Evolutionary conservation across 2,113 vertebrate genomes (phyloP).

Genomic region (Colinus virginianus): DNA sequence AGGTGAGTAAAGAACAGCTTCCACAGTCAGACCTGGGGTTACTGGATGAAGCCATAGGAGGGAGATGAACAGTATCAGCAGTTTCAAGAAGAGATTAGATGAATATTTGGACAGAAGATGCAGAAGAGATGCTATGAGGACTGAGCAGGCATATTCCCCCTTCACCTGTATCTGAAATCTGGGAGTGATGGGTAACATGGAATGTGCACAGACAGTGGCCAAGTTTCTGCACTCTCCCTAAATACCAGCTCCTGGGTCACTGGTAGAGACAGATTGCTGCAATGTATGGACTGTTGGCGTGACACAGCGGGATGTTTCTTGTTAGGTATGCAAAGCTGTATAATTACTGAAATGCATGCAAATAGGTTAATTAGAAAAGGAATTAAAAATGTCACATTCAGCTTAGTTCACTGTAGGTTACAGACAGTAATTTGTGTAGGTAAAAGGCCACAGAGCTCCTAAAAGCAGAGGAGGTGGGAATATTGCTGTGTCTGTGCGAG

Average conservation of each 20-base stretch:
- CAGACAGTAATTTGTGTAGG: conserved; percentile 5
- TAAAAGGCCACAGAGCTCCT: background rate
- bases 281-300: accelerated
- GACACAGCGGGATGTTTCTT: background rate
- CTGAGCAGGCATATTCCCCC: background rate
- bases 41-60: background rate
- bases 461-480: background rate
- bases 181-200: background rate
- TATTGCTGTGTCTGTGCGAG: background rate
- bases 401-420: background rate
- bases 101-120: background rate
- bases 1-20: background rate
- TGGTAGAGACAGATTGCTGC: background rate
- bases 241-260: background rate
- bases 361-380: conserved; percentile 53
- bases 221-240: background rate
- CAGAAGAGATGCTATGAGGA: background rate
- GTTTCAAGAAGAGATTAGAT: background rate
- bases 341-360: conserved; percentile 24
- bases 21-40: background rate
- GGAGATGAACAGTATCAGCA: background rate
- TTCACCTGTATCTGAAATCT: background rate
- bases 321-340: background rate
- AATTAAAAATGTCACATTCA: conserved; percentile 4
- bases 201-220: too few relatives aligned